phyloP scores from a whole-genome alignment of 1,140 invertebrate species.

The Zaprionus gabonicus region DNA sequence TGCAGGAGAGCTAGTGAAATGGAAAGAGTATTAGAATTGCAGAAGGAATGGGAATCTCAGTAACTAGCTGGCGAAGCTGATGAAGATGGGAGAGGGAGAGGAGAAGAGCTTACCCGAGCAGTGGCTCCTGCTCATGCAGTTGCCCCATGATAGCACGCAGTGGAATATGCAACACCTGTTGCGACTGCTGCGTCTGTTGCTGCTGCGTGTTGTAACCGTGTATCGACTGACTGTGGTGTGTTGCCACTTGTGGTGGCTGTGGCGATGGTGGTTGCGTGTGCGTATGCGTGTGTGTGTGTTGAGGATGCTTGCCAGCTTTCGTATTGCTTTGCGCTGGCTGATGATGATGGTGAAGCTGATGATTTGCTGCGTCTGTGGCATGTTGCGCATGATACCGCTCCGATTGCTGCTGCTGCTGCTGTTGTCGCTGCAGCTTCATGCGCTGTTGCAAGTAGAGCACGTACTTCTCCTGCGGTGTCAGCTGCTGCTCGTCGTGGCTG shows the following conservation, averaged over 20 bases:
- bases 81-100: background rate
- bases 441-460: conserved; percentile 82
- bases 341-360: conserved; percentile 43
- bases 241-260: background rate
- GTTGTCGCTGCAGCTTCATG: conserved; percentile 73
- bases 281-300: conserved; percentile 7
- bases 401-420: conserved; percentile 57
- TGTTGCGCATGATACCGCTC: conserved; percentile 37
- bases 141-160: conserved; percentile 63
- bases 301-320: conserved; percentile 56
- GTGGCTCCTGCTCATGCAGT: conserved; percentile 56
- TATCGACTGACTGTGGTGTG: conserved; percentile 16
- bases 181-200: conserved; percentile 43
- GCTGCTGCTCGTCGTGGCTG: conserved; percentile 32
- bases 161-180: conserved; percentile 74
- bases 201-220: conserved; percentile 18
- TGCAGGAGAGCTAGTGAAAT: conserved; percentile 48
- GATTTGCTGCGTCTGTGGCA: conserved; percentile 30
- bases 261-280: conserved; percentile 29
- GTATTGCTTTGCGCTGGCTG: conserved; percentile 68
- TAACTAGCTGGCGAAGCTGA: background rate
- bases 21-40: background rate
- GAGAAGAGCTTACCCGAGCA: conserved; percentile 33
- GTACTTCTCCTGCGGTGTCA: conserved; percentile 83
- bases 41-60: background rate